These are phyloP conservation scores for Azorinus chamasolen DNA, from an alignment of 2,888 invertebrate species.

Conservation along the genomic window DNA sequence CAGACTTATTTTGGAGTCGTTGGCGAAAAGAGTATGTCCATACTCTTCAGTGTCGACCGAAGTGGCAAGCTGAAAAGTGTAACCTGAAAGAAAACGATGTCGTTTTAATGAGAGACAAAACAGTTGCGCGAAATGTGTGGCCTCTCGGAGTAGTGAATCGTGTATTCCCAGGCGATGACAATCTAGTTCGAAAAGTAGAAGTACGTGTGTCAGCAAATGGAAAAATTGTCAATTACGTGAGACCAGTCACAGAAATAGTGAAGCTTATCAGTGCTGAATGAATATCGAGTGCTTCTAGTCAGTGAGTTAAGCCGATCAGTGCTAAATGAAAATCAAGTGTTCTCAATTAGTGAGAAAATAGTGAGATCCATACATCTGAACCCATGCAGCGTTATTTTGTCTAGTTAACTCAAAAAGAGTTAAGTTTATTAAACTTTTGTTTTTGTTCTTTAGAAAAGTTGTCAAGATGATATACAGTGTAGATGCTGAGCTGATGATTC, in stretches of 20 bases:
- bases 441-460: too few relatives aligned
- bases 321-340: too few relatives aligned
- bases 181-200: slow-evolving; percentile 29
- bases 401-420: too few relatives aligned
- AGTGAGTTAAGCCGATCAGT: too few relatives aligned
- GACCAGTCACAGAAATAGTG: slow-evolving; percentile 28
- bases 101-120: slow-evolving; percentile 32
- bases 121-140: slow-evolving; percentile 22
- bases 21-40: slow-evolving; percentile 42
- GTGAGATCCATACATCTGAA: too few relatives aligned
- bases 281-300: too few relatives aligned
- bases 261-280: too few relatives aligned
- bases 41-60: slow-evolving; percentile 26
- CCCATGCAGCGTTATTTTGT: too few relatives aligned
- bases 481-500: too few relatives aligned
- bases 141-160: slow-evolving; percentile 27
- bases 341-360: too few relatives aligned
- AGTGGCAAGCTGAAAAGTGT: slow-evolving; percentile 21
- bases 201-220: slow-evolving; percentile 17
- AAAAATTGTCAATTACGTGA: slow-evolving; percentile 13
- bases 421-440: too few relatives aligned
- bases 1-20: slow-evolving; percentile 40
- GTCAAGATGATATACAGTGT: too few relatives aligned
- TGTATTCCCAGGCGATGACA: slow-evolving; percentile 33
- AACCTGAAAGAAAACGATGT: slow-evolving; percentile 23